Evolutionary conservation across 2,113 vertebrate genomes (phyloP).

Genomic region (Gallinago media): DNA sequence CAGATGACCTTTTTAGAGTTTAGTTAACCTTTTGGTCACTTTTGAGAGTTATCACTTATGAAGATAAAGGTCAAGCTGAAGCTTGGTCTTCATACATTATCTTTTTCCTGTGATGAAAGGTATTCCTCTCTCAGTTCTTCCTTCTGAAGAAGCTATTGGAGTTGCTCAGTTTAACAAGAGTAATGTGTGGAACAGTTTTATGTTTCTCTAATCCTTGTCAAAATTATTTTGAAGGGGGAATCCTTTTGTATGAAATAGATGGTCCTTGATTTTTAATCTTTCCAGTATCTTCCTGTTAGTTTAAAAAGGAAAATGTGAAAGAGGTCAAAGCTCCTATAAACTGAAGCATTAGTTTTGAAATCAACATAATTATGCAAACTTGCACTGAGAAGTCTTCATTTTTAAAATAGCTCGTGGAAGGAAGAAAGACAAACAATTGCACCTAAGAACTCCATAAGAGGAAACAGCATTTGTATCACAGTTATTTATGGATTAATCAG

Average conservation of each 20-base stretch:
- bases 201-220: background rate
- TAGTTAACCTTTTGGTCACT: conserved; percentile 76
- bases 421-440: background rate
- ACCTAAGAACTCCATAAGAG: background rate
- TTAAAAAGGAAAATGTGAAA: background rate
- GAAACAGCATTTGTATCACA: fast-evolving
- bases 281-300: background rate
- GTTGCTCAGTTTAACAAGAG: background rate
- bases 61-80: conserved; percentile 71
- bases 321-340: background rate
- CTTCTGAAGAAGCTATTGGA: background rate
- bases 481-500: background rate
- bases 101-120: background rate
- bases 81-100: conserved; percentile 17
- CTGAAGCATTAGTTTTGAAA: background rate
- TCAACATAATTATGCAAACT: background rate
- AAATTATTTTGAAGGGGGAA: background rate
- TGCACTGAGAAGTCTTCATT: background rate
- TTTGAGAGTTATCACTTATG: conserved; percentile 70
- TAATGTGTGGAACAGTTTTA: background rate
- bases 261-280: background rate
- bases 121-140: background rate
- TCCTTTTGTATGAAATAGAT: background rate
- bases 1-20: conserved; percentile 75
- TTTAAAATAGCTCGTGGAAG: background rate